phyloP scores from a whole-genome alignment of 1,140 invertebrate genomes.

The Drosophila murphyi region DNA sequence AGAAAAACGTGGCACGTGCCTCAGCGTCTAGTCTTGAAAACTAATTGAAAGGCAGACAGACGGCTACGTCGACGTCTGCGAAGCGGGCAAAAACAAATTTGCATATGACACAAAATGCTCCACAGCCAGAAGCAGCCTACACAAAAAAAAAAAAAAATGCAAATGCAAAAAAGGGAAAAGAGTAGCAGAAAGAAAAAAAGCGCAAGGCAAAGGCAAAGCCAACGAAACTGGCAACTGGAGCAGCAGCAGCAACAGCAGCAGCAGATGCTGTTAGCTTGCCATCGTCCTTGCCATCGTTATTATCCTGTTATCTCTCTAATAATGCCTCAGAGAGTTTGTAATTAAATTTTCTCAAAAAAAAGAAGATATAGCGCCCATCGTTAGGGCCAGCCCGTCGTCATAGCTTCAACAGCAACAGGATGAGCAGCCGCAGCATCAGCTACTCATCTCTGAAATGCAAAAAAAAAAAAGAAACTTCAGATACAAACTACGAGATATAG shows the following conservation, averaged over 20 bases:
- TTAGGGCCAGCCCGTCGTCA: slow-evolving; percentile 21
- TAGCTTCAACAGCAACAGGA: slow-evolving; percentile 12
- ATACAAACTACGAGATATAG: slow-evolving; percentile 29
- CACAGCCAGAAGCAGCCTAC: slow-evolving; percentile 52
- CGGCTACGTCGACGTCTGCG: slow-evolving; percentile 32
- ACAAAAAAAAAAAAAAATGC: slow-evolving; percentile 24
- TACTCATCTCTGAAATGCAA: slow-evolving; percentile 35
- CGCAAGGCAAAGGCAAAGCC: slow-evolving; percentile 21
- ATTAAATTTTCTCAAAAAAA: slow-evolving; percentile 72
- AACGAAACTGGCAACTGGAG: slow-evolving; percentile 59
- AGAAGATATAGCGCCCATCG: slow-evolving; percentile 59
- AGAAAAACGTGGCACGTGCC: slow-evolving; percentile 56
- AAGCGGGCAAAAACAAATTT: slow-evolving; percentile 64
- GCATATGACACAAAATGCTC: slow-evolving; percentile 55
- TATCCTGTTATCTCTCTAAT: slow-evolving; percentile 83
- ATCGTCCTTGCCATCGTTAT: slow-evolving; percentile 81
- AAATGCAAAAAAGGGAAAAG: slow-evolving; percentile 1
- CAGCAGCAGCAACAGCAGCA: slow-evolving; percentile 28
- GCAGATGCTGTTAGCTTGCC: slow-evolving; percentile 30
- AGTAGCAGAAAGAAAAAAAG: slow-evolving; percentile 25
- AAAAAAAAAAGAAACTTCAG: slow-evolving; percentile 19
- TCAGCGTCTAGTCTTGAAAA: slow-evolving; percentile 64
- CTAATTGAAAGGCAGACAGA: slow-evolving; percentile 75
- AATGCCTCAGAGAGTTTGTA: slow-evolving; percentile 82
- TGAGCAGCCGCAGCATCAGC: slow-evolving; percentile 6